Conservation (phyloP, 2,113 vertebrate genomes). For the Centropristis striata region DNA sequence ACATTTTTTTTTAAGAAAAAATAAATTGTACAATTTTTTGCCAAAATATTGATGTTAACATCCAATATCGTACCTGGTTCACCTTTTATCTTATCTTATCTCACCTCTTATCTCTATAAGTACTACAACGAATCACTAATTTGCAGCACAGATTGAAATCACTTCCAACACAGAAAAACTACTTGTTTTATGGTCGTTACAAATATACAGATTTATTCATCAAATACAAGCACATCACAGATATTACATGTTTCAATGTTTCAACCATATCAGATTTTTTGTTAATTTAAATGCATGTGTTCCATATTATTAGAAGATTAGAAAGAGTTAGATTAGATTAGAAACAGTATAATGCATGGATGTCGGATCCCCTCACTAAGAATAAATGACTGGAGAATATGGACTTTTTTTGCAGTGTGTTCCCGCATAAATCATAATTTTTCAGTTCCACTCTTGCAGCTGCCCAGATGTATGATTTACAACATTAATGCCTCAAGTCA, state of each 20-base stretch:
- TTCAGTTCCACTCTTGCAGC: constrained; percentile 71
- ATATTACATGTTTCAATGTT: background rate
- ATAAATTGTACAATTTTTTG: background rate
- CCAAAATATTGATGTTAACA: background rate
- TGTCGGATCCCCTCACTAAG: background rate
- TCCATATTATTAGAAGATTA: too few species aligned
- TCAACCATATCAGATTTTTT: background rate
- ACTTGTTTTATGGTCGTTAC: too few species aligned
- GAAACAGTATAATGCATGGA: too few species aligned
- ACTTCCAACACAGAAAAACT: background rate
- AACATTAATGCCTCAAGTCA: constrained; percentile 67
- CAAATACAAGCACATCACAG: background rate
- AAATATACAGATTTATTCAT: too few species aligned
- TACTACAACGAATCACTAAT: too few species aligned
- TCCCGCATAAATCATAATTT: constrained; percentile 71
- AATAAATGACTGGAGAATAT: background rate
- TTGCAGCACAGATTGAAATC: background rate
- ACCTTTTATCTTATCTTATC: background rate
- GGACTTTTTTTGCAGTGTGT: constrained; percentile 61
- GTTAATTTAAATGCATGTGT: background rate
- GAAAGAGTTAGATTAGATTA: too few species aligned
- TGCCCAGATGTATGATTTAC: constrained; percentile 78
- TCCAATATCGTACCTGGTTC: background rate
- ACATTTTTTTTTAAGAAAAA: background rate
- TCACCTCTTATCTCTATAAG: too few species aligned